Percentiles rank a stretch among this genome's conserved stretches.
Evolutionary conservation across 1,140 invertebrate species (phyloP).

Genomic region (Drosophila erecta): DNA sequence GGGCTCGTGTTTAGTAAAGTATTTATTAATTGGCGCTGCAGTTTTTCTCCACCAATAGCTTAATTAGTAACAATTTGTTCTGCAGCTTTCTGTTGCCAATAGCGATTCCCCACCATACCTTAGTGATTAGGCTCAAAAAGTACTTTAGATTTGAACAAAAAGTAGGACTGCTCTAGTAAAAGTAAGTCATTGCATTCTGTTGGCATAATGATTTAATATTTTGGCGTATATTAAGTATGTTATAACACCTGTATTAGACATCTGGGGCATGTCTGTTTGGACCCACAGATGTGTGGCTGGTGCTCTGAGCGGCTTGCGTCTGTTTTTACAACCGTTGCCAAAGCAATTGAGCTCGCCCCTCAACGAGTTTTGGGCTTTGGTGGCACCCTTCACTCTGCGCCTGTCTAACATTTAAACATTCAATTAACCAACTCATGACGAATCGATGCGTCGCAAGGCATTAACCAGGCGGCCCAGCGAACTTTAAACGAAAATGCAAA

Average conservation of each 20-base stretch:
- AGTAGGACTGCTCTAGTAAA: too few species aligned
- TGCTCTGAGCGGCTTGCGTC: background rate
- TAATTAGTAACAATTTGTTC: constrained; percentile 1
- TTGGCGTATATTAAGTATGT: too few species aligned
- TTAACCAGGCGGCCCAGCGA: constrained; percentile 19
- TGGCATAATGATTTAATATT: too few species aligned
- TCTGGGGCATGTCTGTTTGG: background rate
- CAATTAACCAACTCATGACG: constrained; percentile 61
- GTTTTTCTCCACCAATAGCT: background rate
- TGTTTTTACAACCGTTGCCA: constrained; percentile 47
- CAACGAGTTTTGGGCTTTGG: constrained; percentile 29
- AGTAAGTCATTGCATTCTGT: too few species aligned
- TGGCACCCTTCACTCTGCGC: constrained; percentile 29
- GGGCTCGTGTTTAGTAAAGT: background rate
- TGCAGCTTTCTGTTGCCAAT: background rate
- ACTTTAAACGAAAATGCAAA: constrained; percentile 52
- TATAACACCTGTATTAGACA: background rate
- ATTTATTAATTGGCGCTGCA: constrained; percentile 3
- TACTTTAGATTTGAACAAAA: background rate
- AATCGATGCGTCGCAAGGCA: constrained; percentile 50
- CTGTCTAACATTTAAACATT: constrained; percentile 55
- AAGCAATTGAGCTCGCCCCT: constrained; percentile 40
- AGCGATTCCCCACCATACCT: background rate
- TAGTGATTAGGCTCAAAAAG: background rate
- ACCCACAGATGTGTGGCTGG: background rate